Conservation (phyloP, 2,113 vertebrate species). For the Helogale parvula region DNA sequence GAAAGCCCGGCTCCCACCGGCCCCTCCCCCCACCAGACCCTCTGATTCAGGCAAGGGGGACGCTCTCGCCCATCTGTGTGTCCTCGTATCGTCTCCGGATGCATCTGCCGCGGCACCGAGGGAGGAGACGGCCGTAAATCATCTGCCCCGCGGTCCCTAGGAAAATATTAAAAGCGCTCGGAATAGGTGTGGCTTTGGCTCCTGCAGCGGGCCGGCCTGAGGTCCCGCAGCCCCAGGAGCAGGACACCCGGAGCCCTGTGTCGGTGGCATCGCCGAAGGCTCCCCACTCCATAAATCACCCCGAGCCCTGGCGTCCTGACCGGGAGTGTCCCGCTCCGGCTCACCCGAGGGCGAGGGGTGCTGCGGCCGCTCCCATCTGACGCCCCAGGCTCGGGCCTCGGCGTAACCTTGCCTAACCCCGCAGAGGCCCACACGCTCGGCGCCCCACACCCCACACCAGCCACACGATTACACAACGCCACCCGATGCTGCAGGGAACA, state of each 20-base stretch:
- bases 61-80: background rate
- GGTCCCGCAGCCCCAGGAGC: slow-evolving; percentile 47
- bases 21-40: background rate
- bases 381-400: background rate
- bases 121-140: slow-evolving; percentile 48
- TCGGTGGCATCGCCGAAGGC: slow-evolving; percentile 58
- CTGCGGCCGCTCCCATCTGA: background rate
- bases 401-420: slow-evolving; percentile 59
- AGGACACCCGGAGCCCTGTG: slow-evolving; percentile 45
- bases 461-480: slow-evolving; percentile 51
- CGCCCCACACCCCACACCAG: slow-evolving; percentile 26
- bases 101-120: background rate
- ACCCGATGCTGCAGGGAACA: slow-evolving; percentile 25
- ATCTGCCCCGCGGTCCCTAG: background rate
- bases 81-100: background rate
- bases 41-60: accelerated
- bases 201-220: slow-evolving; percentile 2
- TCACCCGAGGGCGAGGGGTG: slow-evolving; percentile 76
- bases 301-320: slow-evolving; percentile 56
- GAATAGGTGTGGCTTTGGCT: slow-evolving; percentile 64
- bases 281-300: slow-evolving; percentile 79
- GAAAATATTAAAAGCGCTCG: slow-evolving; percentile 12
- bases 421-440: background rate
- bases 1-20: background rate
- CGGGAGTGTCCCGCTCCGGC: slow-evolving; percentile 66